Base-by-base conservation (phyloP, 2,797 vertebrate genomes). In the Melanotaenia parkinsoni region DNA sequence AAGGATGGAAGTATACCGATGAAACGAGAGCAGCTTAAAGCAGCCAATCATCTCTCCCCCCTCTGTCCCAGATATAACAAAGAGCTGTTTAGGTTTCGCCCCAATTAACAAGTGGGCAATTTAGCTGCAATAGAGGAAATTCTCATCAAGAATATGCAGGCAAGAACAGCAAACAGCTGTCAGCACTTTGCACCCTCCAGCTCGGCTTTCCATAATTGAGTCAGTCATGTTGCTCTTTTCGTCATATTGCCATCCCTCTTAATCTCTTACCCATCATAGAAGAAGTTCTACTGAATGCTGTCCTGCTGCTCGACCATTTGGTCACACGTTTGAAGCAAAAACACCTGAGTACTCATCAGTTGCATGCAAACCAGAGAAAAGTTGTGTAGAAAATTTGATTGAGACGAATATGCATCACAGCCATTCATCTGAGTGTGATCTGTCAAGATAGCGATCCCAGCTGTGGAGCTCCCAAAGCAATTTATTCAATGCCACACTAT, bases 401-500 rank as follows among this genome's bases (percentile, higher is more conserved):
- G 74, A 86, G 82, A 83, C 16, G 69, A 86, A 89, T 83, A 85
- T 72, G 72, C 72, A 74, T 82, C 58, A 38, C 70, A 77, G 61
- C 72, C 82, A 64, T 75, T 85, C 78, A 75, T 33, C 58, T 79
- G 75, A 84, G 37, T 67, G 79, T 67, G 85, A 92, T 90, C 80
- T 79, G 87, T 88, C 87, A 89, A 74, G 85, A 86, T 86, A 81
- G 85, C 84, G 86, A 74, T 80, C 81, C 81, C 74, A 87, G 88
- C 88, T 87, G 84, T 57, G 79, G 70, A 18, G 75, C 83, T 86
- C 88, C 88, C 87, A 79, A 88, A 91, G 86, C 90, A 92, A 92
- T 92, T 89, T 91, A 86, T 87, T 81, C 71, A 30, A 71, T 79
- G 89, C 73, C 81, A 82, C 79, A 69, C 63, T 72, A 77, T 89